Conservation (phyloP, 2,888 invertebrate genomes). For the Spodoptera picta region DNA sequence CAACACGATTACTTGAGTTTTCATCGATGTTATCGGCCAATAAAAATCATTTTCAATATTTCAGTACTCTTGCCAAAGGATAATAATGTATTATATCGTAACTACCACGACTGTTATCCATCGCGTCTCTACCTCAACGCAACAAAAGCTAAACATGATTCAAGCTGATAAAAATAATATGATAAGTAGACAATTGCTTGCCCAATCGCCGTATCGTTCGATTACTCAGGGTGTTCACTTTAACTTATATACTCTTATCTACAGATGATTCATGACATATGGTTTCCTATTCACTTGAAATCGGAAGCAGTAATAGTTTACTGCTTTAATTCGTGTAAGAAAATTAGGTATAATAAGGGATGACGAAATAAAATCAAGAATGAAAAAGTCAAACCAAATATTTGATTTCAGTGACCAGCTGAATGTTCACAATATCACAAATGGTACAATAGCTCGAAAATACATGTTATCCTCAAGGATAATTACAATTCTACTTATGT, state of each 20-base stretch:
- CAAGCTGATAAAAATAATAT: constrained; percentile 15
- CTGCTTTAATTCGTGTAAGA: too few relatives aligned
- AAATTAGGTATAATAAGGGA: too few relatives aligned
- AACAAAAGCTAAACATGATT: constrained; percentile 19
- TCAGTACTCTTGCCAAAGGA: neutral
- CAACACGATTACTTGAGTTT: too few relatives aligned
- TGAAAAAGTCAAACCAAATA: too few relatives aligned
- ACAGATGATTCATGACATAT: constrained; percentile 3
- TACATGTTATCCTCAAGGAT: too few relatives aligned
- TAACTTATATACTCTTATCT: neutral
- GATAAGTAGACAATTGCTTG: constrained; percentile 24
- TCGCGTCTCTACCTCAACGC: constrained; percentile 14
- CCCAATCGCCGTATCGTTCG: constrained; percentile 12
- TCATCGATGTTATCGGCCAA: too few relatives aligned
- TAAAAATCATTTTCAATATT: neutral
- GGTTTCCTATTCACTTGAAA: neutral
- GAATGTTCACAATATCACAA: too few relatives aligned
- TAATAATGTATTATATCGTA: neutral
- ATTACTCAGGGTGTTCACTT: neutral
- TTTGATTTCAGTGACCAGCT: too few relatives aligned
- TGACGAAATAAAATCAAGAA: too few relatives aligned
- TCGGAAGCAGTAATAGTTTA: too few relatives aligned
- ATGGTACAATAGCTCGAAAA: too few relatives aligned
- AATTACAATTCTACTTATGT: too few relatives aligned
- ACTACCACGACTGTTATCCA: constrained; percentile 11